Evolutionary conservation across 2,888 invertebrate species (phyloP).

Genomic region (Drosophila anomelani): DNA sequence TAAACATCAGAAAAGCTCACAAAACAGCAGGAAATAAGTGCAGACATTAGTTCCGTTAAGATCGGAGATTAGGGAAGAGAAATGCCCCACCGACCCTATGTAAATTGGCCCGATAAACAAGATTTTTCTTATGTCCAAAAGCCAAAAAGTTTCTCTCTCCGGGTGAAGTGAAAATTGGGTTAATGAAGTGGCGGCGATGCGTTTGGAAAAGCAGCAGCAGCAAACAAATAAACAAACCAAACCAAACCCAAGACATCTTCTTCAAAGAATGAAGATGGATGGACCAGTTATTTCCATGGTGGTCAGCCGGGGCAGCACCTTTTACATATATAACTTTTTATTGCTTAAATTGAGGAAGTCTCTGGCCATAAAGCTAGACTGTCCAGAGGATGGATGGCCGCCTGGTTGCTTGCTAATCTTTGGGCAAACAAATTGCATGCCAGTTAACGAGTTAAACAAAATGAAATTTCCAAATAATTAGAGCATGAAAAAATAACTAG

Average conservation of each 20-base stretch:
- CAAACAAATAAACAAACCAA: conserved; percentile 11
- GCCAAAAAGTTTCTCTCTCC: conserved; percentile 60
- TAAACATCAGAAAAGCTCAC: conserved; percentile 40
- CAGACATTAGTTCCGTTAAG: conserved; percentile 74
- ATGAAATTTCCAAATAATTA: conserved; percentile 77
- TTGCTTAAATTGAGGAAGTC: conserved; percentile 38
- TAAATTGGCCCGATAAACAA: conserved; percentile 67
- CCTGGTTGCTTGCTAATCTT: conserved; percentile 19
- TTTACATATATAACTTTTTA: not conserved
- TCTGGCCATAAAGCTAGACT: conserved; percentile 40
- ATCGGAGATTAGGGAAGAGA: conserved; percentile 46
- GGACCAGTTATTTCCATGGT: conserved; percentile 29
- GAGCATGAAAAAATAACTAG: conserved; percentile 79
- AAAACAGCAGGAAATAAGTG: conserved; percentile 31
- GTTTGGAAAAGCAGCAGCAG: conserved; percentile 27
- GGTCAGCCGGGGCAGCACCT: conserved; percentile 30
- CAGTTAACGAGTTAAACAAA: conserved; percentile 48
- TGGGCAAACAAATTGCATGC: conserved; percentile 55
- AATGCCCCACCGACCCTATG: conserved; percentile 52
- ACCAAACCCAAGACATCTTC: conserved; percentile 13
- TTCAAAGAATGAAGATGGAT: conserved; percentile 3
- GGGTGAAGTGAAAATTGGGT: conserved; percentile 77
- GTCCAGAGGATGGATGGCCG: conserved; percentile 15
- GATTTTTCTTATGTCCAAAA: conserved; percentile 60
- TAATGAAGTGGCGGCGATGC: conserved; percentile 46